Percentiles rank a stretch among this genome's conserved stretches.
Evolutionary conservation across 1,140 invertebrate species (phyloP).

Genomic region (Penaeus chinensis): DNA sequence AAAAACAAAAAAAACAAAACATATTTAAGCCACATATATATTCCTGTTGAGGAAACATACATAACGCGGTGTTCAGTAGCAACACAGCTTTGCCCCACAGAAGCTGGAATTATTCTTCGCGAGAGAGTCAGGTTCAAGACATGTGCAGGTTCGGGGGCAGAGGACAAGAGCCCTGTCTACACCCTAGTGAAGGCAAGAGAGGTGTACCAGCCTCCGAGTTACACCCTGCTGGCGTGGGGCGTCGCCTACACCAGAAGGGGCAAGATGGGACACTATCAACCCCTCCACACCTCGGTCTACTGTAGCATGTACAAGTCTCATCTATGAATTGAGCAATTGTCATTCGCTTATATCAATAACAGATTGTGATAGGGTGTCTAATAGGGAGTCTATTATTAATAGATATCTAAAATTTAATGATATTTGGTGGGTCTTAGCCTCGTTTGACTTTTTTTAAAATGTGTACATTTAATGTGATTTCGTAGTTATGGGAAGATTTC

Average conservation of each 20-base stretch:
- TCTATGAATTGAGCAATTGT: conserved; percentile 60
- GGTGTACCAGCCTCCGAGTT: no score
- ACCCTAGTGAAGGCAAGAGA: conserved; percentile 17
- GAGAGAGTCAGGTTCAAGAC: conserved; percentile 35
- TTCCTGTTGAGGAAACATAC: no score
- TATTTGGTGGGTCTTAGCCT: conserved; percentile 46
- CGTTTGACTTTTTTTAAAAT: conserved; percentile 39
- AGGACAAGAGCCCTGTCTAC: background rate
- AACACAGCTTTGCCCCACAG: background rate
- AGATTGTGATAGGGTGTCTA: conserved; percentile 42
- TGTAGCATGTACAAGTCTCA: conserved; percentile 60
- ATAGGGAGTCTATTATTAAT: conserved; percentile 40
- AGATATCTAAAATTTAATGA: conserved; percentile 40
- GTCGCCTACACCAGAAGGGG: background rate
- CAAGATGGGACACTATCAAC: background rate
- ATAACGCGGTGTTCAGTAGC: no score
- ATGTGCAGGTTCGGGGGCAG: conserved; percentile 18
- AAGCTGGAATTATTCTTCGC: conserved; percentile 40
- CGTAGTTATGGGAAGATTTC: conserved; percentile 39
- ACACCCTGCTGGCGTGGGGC: no score
- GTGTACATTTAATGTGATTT: conserved; percentile 56
- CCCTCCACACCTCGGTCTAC: conserved; percentile 11
- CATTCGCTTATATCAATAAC: conserved; percentile 59
- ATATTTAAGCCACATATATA: no score
- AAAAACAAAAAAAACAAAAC: no score